phyloP scores from a whole-genome alignment of 2,888 invertebrate species.

The Mesoligia furuncula region DNA sequence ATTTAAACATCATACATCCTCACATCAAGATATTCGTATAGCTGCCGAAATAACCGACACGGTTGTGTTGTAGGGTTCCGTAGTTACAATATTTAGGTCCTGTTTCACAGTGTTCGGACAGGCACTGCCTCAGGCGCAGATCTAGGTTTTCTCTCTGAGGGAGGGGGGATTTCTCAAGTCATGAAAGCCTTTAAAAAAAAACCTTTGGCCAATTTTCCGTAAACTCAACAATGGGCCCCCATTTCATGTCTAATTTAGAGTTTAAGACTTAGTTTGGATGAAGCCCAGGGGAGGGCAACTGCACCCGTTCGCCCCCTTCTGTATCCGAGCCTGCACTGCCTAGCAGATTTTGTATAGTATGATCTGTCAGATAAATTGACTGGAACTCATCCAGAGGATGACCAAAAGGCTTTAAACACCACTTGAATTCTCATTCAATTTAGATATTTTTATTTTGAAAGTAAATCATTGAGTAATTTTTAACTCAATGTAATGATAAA shows the following conservation, averaged over 20 bases:
- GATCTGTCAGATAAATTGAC: not conserved
- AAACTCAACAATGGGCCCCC: too few species aligned
- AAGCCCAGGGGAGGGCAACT: too few species aligned
- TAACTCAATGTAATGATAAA: not conserved
- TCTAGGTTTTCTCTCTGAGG: too few species aligned
- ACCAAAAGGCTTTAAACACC: not conserved
- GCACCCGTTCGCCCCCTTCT: too few species aligned
- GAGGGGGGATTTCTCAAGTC: too few species aligned
- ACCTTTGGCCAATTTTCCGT: too few species aligned
- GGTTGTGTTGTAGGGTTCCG: conserved; percentile 21
- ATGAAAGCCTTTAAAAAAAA: too few species aligned
- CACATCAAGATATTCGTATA: not conserved
- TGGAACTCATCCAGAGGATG: not conserved
- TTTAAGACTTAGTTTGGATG: too few species aligned
- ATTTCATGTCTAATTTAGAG: too few species aligned
- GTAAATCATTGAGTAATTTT: not conserved
- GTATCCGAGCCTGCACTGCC: too few species aligned
- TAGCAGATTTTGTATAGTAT: not conserved
- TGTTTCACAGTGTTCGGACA: not conserved
- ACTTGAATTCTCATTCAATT: not conserved
- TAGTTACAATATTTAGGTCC: not conserved
- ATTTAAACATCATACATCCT: conserved; percentile 16
- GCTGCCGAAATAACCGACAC: not conserved
- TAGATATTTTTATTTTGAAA: not conserved
- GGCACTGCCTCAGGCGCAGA: too few species aligned